These are phyloP conservation scores for Maniola hyperantus DNA, from an alignment of 2,888 invertebrate genomes.

Conservation along the genomic window DNA sequence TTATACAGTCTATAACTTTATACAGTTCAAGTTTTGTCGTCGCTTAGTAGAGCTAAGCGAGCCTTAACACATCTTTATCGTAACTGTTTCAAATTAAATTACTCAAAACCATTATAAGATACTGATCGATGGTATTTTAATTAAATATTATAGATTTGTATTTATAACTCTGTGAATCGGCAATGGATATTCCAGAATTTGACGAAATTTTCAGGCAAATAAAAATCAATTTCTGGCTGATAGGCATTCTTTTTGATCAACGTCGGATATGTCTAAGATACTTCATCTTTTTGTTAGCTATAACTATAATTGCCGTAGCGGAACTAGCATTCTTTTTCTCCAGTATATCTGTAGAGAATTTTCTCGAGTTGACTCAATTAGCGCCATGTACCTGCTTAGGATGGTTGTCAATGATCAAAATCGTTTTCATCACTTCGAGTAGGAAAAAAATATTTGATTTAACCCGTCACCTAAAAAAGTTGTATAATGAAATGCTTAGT, in stretches of 20 bases:
- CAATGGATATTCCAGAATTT: conserved; percentile 49
- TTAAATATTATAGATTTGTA: neutral
- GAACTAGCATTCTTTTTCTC: conserved; percentile 56
- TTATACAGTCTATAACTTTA: no score
- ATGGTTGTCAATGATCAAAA: conserved; percentile 54
- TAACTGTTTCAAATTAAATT: no score
- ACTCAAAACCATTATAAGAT: no score
- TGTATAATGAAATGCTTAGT: conserved; percentile 50
- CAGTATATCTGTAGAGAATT: conserved; percentile 57
- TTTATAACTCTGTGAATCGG: neutral
- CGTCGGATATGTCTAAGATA: conserved; percentile 48
- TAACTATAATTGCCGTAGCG: conserved; percentile 42
- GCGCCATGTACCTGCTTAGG: conserved; percentile 60
- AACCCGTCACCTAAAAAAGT: conserved; percentile 45
- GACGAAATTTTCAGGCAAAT: conserved; percentile 58
- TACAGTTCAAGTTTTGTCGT: conserved; percentile 26
- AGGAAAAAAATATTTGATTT: conserved; percentile 50
- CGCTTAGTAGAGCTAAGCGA: neutral
- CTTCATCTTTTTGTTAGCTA: conserved; percentile 36
- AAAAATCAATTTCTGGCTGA: conserved; percentile 55
- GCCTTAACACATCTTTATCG: neutral
- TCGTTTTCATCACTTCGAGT: conserved; percentile 45
- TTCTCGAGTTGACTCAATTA: conserved; percentile 60
- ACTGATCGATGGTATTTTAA: no score
- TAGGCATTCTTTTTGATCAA: conserved; percentile 55